phyloP scores from a whole-genome alignment of 2,888 invertebrate species.

The Epiblema foenella region DNA sequence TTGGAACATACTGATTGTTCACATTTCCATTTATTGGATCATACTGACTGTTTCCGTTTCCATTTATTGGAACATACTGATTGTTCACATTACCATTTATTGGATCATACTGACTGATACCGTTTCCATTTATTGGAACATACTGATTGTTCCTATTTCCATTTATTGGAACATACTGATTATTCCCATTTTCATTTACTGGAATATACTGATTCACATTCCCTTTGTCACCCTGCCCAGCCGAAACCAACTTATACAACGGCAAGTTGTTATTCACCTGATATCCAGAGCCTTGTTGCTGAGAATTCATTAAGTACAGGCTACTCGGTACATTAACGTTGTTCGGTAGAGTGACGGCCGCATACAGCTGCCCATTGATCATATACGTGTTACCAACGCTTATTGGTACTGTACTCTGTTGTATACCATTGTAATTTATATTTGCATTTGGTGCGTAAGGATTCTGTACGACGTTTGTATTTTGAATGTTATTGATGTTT shows the following conservation, averaged over 20 bases:
- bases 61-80: not conserved
- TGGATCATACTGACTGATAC: not conserved
- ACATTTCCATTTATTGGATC: not conserved
- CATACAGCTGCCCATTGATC: slow-evolving; percentile 38
- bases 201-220: slow-evolving; percentile 3
- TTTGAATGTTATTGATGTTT: not conserved
- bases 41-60: not conserved
- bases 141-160: not conserved
- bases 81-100: not conserved
- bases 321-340: slow-evolving; percentile 23
- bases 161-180: not conserved
- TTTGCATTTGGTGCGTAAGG: slow-evolving; percentile 4
- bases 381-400: slow-evolving; percentile 29
- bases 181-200: not conserved
- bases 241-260: slow-evolving; percentile 23
- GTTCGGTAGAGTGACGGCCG: slow-evolving; percentile 21
- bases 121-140: not conserved
- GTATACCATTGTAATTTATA: not conserved
- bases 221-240: not conserved
- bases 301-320: slow-evolving; percentile 25
- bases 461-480: not conserved
- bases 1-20: not conserved
- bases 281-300: slow-evolving; percentile 1
- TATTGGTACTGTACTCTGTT: slow-evolving; percentile 24
- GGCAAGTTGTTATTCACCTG: slow-evolving; percentile 24